A percentile compares a stretch with the other conserved stretches of the same genome.
Evolutionary conservation across 2,888 invertebrate species (phyloP).

Genomic region (Argyresthia goedartella): DNA sequence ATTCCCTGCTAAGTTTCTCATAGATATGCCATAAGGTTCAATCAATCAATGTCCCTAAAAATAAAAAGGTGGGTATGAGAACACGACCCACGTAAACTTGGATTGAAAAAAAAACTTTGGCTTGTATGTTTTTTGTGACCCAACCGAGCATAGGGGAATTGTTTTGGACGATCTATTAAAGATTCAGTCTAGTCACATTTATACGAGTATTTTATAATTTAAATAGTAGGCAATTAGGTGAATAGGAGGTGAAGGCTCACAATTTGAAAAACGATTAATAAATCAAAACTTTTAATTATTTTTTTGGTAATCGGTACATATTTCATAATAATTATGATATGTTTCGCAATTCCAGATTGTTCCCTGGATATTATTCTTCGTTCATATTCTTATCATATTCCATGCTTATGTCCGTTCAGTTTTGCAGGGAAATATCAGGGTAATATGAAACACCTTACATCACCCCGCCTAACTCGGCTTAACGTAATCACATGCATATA

Average conservation of each 20-base stretch:
- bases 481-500: constrained; percentile 19
- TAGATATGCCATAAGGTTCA: constrained; percentile 59
- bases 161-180: constrained; percentile 45
- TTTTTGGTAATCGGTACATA: too few relatives aligned
- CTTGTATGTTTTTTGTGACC: constrained; percentile 48
- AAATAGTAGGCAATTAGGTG: not conserved
- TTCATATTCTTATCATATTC: too few relatives aligned
- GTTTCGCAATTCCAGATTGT: too few relatives aligned
- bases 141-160: constrained; percentile 36
- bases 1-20: constrained; percentile 55
- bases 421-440: too few relatives aligned
- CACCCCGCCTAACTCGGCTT: not conserved
- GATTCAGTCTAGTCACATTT: constrained; percentile 17
- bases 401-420: too few relatives aligned
- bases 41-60: constrained; percentile 68
- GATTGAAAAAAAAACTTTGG: constrained; percentile 43
- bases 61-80: constrained; percentile 48
- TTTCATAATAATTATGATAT: too few relatives aligned
- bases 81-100: constrained; percentile 63
- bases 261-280: too few relatives aligned
- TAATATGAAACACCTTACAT: not conserved
- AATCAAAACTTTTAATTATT: too few relatives aligned
- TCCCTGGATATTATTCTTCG: too few relatives aligned
- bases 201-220: not conserved
- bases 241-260: too few relatives aligned